Percentiles rank a stretch among this genome's conserved stretches.
Conservation (phyloP, 2,113 vertebrate genomes). For the Trichechus manatus region DNA sequence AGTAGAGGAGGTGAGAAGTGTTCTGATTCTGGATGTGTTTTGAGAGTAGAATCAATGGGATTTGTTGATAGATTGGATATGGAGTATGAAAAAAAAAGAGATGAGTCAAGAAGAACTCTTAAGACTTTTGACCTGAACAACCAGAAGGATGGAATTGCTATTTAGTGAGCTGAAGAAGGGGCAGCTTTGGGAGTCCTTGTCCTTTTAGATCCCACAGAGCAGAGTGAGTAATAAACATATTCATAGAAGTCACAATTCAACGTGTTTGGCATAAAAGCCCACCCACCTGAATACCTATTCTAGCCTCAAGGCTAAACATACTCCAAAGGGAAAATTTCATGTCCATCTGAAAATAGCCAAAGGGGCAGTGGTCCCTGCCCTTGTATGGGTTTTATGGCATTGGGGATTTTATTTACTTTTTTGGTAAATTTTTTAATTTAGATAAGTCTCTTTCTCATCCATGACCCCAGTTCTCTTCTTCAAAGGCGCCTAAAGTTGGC, state of each 20-base stretch:
- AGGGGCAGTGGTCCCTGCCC: not conserved
- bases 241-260: constrained; percentile 21
- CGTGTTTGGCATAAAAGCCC: constrained; percentile 51
- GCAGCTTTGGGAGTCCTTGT: not conserved
- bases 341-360: not conserved
- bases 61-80: not conserved
- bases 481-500: not conserved
- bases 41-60: not conserved
- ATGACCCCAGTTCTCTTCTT: not conserved
- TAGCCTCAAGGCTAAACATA: constrained; percentile 30
- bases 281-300: constrained; percentile 70
- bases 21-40: not conserved
- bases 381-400: not conserved
- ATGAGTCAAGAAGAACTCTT: not conserved
- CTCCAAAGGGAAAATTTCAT: constrained; percentile 1
- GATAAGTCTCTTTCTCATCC: not conserved
- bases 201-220: not conserved
- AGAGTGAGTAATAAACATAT: not conserved
- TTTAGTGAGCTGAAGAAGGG: not conserved
- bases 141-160: not conserved
- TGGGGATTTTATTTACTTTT: not conserved
- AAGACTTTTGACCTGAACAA: not conserved
- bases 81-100: not conserved
- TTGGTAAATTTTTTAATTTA: not conserved
- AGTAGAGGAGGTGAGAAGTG: not conserved